phyloP scores from a whole-genome alignment of 2,113 vertebrate genomes.

The Carassius gibelio region DNA sequence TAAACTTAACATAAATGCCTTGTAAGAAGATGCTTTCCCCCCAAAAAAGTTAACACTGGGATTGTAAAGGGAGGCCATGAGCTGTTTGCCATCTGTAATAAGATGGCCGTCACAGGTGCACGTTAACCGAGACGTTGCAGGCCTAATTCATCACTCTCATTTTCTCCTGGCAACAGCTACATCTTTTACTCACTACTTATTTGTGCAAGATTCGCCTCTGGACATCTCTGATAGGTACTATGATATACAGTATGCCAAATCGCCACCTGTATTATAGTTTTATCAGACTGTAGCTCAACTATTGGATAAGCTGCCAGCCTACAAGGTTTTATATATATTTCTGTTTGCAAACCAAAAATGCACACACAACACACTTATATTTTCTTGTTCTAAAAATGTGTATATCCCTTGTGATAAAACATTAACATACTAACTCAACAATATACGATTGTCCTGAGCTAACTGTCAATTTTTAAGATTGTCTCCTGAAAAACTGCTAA shows the following conservation, averaged over 20 bases:
- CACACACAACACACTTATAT: background rate
- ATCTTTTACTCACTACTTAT: conserved; percentile 55
- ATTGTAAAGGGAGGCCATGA: conserved; percentile 39
- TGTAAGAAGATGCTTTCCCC: background rate
- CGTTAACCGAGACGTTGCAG: conserved; percentile 50
- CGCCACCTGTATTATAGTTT: conserved; percentile 12
- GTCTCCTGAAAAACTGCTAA: background rate
- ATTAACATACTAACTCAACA: background rate
- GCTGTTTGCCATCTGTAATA: conserved; percentile 50
- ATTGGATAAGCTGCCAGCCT: background rate
- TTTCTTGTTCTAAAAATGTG: background rate
- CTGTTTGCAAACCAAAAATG: background rate
- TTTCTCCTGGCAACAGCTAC: conserved; percentile 46
- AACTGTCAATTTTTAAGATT: background rate
- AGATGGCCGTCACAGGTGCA: conserved; percentile 67
- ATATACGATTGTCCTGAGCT: background rate
- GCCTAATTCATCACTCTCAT: conserved; percentile 52
- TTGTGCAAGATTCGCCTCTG: conserved; percentile 13
- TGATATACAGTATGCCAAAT: conserved; percentile 30
- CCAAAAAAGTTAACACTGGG: conserved; percentile 24
- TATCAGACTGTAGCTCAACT: conserved; percentile 2
- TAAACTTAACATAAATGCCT: background rate
- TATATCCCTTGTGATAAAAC: background rate
- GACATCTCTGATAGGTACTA: conserved; percentile 27
- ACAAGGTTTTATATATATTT: background rate